Evolutionary conservation across 1,140 invertebrate species (phyloP).

Genomic region (Calephelis virginiensis): DNA sequence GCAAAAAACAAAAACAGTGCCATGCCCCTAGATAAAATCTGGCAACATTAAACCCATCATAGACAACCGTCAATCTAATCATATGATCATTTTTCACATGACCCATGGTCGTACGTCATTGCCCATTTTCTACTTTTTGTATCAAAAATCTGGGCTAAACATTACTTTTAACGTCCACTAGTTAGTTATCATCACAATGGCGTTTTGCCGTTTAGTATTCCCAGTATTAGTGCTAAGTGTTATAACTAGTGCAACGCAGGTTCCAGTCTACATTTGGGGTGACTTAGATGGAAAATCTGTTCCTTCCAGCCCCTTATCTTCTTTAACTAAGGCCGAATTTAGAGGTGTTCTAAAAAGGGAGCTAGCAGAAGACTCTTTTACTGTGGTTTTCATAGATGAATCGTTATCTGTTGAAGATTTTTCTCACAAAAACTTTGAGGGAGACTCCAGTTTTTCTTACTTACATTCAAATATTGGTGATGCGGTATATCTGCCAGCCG

Average conservation of each 20-base stretch:
- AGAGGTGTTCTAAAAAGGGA: slow-evolving; percentile 44
- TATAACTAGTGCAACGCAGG: slow-evolving; percentile 46
- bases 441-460: slow-evolving; percentile 57
- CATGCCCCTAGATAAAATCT: slow-evolving; percentile 15
- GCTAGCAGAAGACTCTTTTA: slow-evolving; percentile 47
- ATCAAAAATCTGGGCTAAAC: slow-evolving; percentile 61
- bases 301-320: slow-evolving; percentile 51
- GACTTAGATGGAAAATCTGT: slow-evolving; percentile 43
- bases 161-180: slow-evolving; percentile 59
- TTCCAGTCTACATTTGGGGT: slow-evolving; percentile 71
- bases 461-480: slow-evolving; percentile 50
- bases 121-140: slow-evolving; percentile 62
- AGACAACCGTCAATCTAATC: slow-evolving; percentile 66
- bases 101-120: slow-evolving; percentile 64
- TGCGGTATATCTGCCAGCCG: slow-evolving; percentile 54
- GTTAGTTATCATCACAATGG: slow-evolving; percentile 63
- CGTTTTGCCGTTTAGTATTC: slow-evolving; percentile 63
- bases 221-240: slow-evolving; percentile 64
- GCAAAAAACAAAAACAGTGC: no score
- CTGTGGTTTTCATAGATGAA: slow-evolving; percentile 66
- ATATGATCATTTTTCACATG: slow-evolving; percentile 77
- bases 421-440: slow-evolving; percentile 53
- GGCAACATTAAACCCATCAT: slow-evolving; percentile 42
- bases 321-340: slow-evolving; percentile 45
- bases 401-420: slow-evolving; percentile 75